phyloP scores from a whole-genome alignment of 2,797 vertebrate species.

The Meda fulgida region DNA sequence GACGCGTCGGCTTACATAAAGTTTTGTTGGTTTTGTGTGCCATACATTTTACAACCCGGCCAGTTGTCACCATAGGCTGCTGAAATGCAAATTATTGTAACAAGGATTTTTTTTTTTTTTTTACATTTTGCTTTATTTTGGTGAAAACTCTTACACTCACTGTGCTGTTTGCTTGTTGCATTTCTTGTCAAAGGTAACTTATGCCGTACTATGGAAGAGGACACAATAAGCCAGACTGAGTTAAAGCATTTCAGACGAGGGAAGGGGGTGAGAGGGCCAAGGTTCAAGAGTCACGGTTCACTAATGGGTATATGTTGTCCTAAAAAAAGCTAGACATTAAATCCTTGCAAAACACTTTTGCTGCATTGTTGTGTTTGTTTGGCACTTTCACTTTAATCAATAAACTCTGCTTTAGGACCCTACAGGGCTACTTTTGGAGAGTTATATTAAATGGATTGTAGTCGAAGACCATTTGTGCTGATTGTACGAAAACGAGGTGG shows the following conservation, averaged over 20 bases:
- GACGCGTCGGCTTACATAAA: neutral
- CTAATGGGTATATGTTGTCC: neutral
- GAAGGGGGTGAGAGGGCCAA: neutral
- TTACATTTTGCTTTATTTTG: neutral
- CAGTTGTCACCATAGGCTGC: neutral
- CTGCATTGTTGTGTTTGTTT: constrained; percentile 11
- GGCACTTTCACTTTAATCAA: constrained; percentile 23
- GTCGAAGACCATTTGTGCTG: constrained; percentile 36
- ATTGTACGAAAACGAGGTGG: constrained; percentile 32
- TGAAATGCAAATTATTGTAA: no score
- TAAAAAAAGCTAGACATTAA: neutral
- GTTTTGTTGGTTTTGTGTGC: neutral
- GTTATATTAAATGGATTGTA: constrained; percentile 20
- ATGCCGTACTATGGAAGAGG: neutral
- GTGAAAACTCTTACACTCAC: no score
- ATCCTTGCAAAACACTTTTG: neutral
- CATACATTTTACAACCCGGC: neutral
- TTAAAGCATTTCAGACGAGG: neutral
- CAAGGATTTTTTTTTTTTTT: no score
- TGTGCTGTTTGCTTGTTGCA: no score
- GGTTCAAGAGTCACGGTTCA: neutral
- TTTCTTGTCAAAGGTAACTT: neutral
- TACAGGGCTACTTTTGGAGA: constrained; percentile 14
- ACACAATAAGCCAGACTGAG: neutral
- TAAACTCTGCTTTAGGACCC: constrained; percentile 25